phyloP scores from a whole-genome alignment of 35 echinoderm and acorn worm genomes.

The Lytechinus variegatus region DNA sequence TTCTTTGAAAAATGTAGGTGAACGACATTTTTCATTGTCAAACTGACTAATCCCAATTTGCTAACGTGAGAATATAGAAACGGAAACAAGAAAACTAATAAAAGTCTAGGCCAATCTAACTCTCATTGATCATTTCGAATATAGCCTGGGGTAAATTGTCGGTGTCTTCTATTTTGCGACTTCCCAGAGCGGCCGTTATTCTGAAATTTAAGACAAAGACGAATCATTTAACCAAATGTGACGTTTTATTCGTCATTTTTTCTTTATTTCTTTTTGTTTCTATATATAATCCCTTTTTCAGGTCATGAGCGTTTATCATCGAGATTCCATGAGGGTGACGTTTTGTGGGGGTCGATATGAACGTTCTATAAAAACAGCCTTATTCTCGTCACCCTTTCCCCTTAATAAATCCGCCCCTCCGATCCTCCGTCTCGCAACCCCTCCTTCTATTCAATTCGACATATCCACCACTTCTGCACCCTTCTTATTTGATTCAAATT shows the following conservation, averaged over 20 bases:
- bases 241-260: background rate
- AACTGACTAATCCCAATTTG: background rate
- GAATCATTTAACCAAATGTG: background rate
- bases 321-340: too few relatives aligned
- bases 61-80: background rate
- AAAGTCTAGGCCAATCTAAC: slow-evolving; percentile 3
- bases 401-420: too few relatives aligned
- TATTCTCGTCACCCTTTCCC: too few relatives aligned
- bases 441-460: too few relatives aligned
- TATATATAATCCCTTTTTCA: too few relatives aligned
- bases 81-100: slow-evolving; percentile 44
- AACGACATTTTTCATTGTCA: background rate
- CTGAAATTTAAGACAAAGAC: background rate
- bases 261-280: background rate
- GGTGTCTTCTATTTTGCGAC: background rate
- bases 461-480: too few relatives aligned
- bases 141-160: slow-evolving; percentile 6
- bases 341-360: too few relatives aligned
- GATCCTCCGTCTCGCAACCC: too few relatives aligned
- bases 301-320: too few relatives aligned
- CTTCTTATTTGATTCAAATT: too few relatives aligned
- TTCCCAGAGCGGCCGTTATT: background rate
- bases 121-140: slow-evolving; percentile 7
- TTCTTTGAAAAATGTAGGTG: background rate
- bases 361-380: too few relatives aligned